Evolutionary conservation across 2,797 vertebrate species (phyloP).

Genomic region (Allobates femoralis): DNA sequence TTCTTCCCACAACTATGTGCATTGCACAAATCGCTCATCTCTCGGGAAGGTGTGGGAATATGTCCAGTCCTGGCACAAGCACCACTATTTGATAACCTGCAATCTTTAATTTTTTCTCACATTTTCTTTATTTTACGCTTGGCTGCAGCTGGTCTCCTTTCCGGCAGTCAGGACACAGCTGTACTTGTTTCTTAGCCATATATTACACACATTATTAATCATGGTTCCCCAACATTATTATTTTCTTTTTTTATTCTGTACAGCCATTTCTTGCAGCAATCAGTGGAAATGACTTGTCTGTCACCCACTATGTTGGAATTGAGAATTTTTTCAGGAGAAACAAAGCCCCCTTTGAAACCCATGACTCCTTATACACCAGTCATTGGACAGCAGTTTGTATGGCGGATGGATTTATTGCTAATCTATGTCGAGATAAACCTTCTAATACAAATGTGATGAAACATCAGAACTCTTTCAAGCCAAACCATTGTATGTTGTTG

Average conservation of each 20-base stretch:
- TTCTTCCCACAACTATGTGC: conserved; percentile 73
- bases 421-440: conserved; percentile 64
- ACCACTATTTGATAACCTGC: conserved; percentile 33
- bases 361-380: conserved; percentile 70
- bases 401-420: conserved; percentile 67
- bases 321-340: conserved; percentile 65
- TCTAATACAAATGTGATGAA: conserved; percentile 54
- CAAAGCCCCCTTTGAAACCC: conserved; percentile 69
- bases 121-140: conserved; percentile 65
- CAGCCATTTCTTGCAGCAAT: conserved; percentile 52
- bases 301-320: conserved; percentile 66
- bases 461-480: conserved; percentile 66
- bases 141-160: background rate
- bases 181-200: conserved; percentile 5
- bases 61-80: conserved; percentile 67
- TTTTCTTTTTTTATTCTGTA: conserved; percentile 55
- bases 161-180: background rate
- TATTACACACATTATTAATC: conserved; percentile 58
- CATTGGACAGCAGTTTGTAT: conserved; percentile 68
- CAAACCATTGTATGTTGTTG: conserved; percentile 59
- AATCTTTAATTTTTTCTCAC: conserved; percentile 58
- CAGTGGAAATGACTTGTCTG: conserved; percentile 65
- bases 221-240: conserved; percentile 66
- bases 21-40: conserved; percentile 72
- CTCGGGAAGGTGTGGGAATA: conserved; percentile 65